Percentiles rank a stretch among this genome's conserved stretches.
Conservation (phyloP, 2,888 invertebrate genomes). For the Dastarcus helophoroides region DNA sequence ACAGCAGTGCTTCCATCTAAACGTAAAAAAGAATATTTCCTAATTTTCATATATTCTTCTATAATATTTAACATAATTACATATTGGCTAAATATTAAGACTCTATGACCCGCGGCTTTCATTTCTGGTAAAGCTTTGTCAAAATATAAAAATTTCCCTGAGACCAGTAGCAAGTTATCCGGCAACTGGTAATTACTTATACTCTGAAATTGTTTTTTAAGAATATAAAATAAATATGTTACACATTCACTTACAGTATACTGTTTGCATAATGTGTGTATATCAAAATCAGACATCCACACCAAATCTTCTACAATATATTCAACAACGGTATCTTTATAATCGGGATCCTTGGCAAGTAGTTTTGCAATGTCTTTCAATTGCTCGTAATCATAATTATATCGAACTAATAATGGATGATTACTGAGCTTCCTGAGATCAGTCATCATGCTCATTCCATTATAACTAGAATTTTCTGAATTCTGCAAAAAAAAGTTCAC, state of each 20-base stretch:
- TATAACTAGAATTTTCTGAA: no score
- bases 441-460: slow-evolving; percentile 80
- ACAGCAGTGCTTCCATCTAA: slow-evolving; percentile 12
- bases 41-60: slow-evolving; percentile 72
- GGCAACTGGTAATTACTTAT: slow-evolving; percentile 53
- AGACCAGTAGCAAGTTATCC: slow-evolving; percentile 58
- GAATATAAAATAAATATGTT: no score
- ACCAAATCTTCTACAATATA: slow-evolving; percentile 80
- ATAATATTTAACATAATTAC: slow-evolving; percentile 89
- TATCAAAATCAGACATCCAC: slow-evolving; percentile 85
- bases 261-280: slow-evolving; percentile 63
- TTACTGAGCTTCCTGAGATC: slow-evolving; percentile 88
- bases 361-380: slow-evolving; percentile 56
- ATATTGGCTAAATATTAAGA: slow-evolving; percentile 93
- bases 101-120: slow-evolving; percentile 64
- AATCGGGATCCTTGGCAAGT: slow-evolving; percentile 52
- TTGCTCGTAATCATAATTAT: slow-evolving; percentile 55
- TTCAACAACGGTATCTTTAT: slow-evolving; percentile 65
- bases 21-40: slow-evolving; percentile 55
- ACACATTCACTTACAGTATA: slow-evolving; percentile 43
- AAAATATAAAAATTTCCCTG: slow-evolving; percentile 77
- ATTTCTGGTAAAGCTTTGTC: slow-evolving; percentile 66
- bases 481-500: no score
- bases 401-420: slow-evolving; percentile 77
- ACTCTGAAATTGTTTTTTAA: no score